Conservation (phyloP, 2,113 vertebrate species). For the Leptocoma aspasia region DNA sequence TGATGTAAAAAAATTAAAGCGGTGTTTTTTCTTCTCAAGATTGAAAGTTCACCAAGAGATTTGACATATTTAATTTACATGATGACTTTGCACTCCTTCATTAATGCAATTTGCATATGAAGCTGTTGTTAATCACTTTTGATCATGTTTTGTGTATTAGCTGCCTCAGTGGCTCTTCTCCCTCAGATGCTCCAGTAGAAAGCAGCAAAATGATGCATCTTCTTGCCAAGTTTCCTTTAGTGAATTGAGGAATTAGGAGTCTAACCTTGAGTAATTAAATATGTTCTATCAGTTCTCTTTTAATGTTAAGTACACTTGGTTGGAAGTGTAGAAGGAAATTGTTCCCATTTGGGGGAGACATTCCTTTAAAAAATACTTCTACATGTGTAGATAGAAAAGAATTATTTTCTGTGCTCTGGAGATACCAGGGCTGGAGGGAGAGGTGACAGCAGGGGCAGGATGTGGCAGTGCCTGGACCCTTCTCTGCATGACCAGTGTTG, state of each 20-base stretch:
- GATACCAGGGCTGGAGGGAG: neutral
- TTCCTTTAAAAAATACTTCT: constrained; percentile 65
- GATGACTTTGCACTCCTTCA: constrained; percentile 98
- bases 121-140: constrained; percentile 93
- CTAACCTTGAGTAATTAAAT: constrained; percentile 88
- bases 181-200: constrained; percentile 83
- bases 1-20: constrained; percentile 94
- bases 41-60: constrained; percentile 95
- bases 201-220: constrained; percentile 83
- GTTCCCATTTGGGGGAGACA: constrained; percentile 79
- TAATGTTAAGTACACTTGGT: constrained; percentile 84
- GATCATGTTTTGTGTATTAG: constrained; percentile 92
- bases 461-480: neutral
- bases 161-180: constrained; percentile 86
- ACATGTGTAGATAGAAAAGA: neutral
- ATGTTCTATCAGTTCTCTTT: constrained; percentile 84
- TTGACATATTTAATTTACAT: constrained; percentile 99
- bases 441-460: constrained; percentile 32
- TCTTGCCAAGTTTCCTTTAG: constrained; percentile 86
- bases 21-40: constrained; percentile 88
- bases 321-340: constrained; percentile 77
- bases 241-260: constrained; percentile 85
- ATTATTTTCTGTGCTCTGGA: neutral
- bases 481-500: neutral
- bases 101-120: constrained; percentile 95